Evolutionary conservation across 2,888 invertebrate species (phyloP).

Genomic region (Hemicrepidius hirtus): DNA sequence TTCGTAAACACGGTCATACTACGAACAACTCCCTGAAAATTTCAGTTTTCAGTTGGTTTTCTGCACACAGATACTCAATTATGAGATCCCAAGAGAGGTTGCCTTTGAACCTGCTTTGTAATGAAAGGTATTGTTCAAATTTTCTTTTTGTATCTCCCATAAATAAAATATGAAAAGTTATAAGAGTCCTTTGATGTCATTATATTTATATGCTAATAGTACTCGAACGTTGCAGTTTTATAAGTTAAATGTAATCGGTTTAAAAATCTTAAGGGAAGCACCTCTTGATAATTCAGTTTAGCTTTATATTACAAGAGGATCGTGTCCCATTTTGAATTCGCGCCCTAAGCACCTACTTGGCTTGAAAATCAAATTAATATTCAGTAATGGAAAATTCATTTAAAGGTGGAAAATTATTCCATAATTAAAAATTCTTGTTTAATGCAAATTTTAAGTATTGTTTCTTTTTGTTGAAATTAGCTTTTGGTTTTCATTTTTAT

Average conservation of each 20-base stretch:
- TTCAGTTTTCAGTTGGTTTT: no score
- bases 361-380: constrained; percentile 6
- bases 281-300: not conserved
- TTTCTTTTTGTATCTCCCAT: not conserved
- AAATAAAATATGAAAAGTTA: not conserved
- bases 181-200: constrained; percentile 1
- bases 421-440: not conserved
- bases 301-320: not conserved
- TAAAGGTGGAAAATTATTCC: not conserved
- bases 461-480: no score
- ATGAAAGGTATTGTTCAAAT: not conserved
- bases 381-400: constrained; percentile 4
- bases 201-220: constrained; percentile 4
- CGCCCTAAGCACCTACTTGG: not conserved
- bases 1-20: no score
- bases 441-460: not conserved
- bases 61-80: not conserved
- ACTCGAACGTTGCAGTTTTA: not conserved
- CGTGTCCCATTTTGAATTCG: not conserved
- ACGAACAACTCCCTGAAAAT: no score
- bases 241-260: constrained; percentile 1
- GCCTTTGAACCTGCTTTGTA: not conserved
- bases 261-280: not conserved
- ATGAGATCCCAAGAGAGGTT: no score
- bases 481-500: no score